Evolutionary conservation across 2,113 vertebrate genomes (phyloP).

Genomic region (Podiceps cristatus): DNA sequence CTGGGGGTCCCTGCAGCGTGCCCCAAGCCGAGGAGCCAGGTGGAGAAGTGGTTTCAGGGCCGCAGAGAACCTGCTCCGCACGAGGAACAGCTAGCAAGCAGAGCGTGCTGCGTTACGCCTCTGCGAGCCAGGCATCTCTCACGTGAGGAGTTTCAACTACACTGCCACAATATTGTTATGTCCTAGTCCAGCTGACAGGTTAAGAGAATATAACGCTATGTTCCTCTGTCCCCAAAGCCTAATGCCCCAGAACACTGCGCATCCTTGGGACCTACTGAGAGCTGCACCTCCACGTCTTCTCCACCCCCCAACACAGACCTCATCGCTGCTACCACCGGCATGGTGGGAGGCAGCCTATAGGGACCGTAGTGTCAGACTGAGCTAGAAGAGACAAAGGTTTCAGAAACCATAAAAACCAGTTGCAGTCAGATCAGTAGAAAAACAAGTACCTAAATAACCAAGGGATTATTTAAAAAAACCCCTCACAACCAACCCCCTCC

Average conservation of each 20-base stretch:
- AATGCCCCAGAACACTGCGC: accelerated
- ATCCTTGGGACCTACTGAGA: not conserved
- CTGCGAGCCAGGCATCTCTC: accelerated
- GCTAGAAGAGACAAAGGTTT: not conserved
- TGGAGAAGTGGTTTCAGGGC: not conserved
- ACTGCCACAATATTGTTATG: accelerated
- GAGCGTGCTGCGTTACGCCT: accelerated
- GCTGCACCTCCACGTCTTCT: accelerated
- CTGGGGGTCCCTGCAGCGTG: not conserved
- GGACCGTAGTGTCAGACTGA: not conserved
- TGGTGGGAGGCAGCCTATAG: not conserved
- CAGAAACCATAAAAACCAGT: not conserved
- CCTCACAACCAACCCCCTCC: not conserved
- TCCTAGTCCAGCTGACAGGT: accelerated
- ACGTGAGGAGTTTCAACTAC: too few relatives aligned
- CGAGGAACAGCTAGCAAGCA: not conserved
- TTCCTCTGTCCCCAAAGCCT: not conserved
- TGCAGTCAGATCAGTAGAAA: not conserved
- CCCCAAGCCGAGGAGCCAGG: not conserved
- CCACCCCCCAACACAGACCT: not conserved
- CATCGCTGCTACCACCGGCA: not conserved
- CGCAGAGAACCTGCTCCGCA: accelerated
- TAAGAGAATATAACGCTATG: accelerated
- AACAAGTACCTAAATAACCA: not conserved
- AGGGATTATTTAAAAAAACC: not conserved